Conservation (phyloP, 2,888 invertebrate species). For the Venustoraphidia nigricollis region DNA sequence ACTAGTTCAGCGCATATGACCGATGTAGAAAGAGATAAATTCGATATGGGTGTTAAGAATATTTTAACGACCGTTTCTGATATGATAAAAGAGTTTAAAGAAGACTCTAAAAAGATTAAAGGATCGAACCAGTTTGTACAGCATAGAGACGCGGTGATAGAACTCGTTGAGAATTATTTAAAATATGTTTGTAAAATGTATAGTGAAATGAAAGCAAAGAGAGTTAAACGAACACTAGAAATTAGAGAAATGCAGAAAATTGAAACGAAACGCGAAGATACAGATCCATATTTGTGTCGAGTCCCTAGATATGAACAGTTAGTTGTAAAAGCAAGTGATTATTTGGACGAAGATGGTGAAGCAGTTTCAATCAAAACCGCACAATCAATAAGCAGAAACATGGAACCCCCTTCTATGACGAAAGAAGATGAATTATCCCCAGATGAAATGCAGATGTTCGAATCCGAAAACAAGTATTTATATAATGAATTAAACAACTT, state of each 20-base stretch:
- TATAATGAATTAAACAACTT: constrained; percentile 77
- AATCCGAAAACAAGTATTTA: constrained; percentile 77
- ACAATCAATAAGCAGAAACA: constrained; percentile 5
- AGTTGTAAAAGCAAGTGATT: not conserved
- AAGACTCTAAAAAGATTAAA: constrained; percentile 38
- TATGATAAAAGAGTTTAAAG: constrained; percentile 58
- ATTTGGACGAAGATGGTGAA: constrained; percentile 10
- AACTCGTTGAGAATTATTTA: constrained; percentile 63
- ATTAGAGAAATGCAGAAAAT: constrained; percentile 63
- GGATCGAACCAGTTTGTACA: constrained; percentile 51
- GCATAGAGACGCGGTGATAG: constrained; percentile 60
- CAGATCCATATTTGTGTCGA: constrained; percentile 10
- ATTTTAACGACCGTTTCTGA: constrained; percentile 70
- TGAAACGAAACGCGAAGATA: constrained; percentile 27
- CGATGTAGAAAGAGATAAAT: constrained; percentile 71
- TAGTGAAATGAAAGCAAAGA: constrained; percentile 72
- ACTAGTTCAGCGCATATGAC: constrained; percentile 55
- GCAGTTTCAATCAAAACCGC: constrained; percentile 2
- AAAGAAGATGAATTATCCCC: constrained; percentile 52
- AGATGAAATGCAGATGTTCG: constrained; percentile 86
- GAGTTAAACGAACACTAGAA: constrained; percentile 75
- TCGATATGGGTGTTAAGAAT: constrained; percentile 71
- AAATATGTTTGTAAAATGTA: constrained; percentile 78
- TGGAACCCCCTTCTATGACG: constrained; percentile 8
- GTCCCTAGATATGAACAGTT: not conserved